Conservation (phyloP, 2,113 vertebrate species). For the Cyprinodon variegatus region DNA sequence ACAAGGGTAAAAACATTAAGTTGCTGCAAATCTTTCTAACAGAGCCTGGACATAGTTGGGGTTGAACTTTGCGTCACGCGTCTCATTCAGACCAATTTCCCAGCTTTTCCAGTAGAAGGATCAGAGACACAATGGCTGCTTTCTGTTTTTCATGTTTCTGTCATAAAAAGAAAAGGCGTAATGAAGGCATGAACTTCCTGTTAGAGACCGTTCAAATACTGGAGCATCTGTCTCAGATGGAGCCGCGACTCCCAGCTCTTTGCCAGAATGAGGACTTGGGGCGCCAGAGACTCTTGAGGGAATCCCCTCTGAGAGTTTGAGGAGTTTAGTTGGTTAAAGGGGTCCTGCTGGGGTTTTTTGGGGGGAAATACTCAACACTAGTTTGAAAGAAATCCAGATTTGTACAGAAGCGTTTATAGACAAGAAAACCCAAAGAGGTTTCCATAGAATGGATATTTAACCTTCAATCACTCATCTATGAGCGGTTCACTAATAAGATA, state of each 20-base stretch:
- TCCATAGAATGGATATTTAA: background rate
- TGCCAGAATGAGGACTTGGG: constrained; percentile 16
- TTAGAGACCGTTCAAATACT: constrained; percentile 50
- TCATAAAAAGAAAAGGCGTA: background rate
- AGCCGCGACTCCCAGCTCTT: constrained; percentile 16
- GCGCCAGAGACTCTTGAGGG: constrained; percentile 35
- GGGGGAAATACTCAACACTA: background rate
- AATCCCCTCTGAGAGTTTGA: constrained; percentile 13
- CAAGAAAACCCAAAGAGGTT: background rate
- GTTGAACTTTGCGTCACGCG: too few relatives aligned
- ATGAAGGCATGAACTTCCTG: constrained; percentile 43
- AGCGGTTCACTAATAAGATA: background rate
- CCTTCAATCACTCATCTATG: background rate
- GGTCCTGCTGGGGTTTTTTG: background rate
- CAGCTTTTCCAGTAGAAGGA: too few relatives aligned
- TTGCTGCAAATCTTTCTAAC: too few relatives aligned
- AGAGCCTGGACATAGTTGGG: too few relatives aligned
- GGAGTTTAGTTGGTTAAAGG: constrained; percentile 3
- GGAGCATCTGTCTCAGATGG: constrained; percentile 39
- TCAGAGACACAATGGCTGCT: background rate
- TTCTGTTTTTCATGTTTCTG: background rate
- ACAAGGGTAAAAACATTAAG: too few relatives aligned
- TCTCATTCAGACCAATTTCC: too few relatives aligned
- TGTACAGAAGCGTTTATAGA: background rate
- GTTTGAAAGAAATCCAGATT: background rate